Evolutionary conservation across 2,113 vertebrate species (phyloP), one percentile per base, ranked within the genome.

Genomic region (Saimiri boliviensis): DNA sequence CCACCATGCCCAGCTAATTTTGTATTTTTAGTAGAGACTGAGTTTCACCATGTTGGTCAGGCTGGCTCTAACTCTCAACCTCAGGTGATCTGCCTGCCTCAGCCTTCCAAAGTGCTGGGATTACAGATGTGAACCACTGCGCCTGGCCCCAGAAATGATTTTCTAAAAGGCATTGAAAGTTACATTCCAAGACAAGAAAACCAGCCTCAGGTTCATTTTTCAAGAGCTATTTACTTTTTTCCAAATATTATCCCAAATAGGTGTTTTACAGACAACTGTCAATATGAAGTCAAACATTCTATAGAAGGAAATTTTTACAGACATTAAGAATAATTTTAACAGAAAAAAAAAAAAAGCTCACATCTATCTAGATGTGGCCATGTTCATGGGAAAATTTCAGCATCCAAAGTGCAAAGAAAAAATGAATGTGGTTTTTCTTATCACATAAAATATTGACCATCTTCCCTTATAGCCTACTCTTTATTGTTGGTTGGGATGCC

Each of bases 181-280:
- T 95, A 91, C 45, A 12, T 82, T 60, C 11, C 19, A 93, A 21
- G 30, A 91, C 47, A 96, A 97, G 60, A 97, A 97, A 97, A 93
- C 12, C 89, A 94, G 86, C 1, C 19, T 85, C 81, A 82, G 16
- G 16, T 86, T 96, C 73, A 58, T 92, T 94, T 86, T 93, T 93
- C 96, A 97, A 95, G 95, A 76, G 77, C 20, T 73, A 71, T 97
- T 98, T 98, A 97, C 86, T 98, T 96, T 98, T 97, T 95, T 89
- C 80, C 95, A 97, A 96, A 93, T 95, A 80, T 70, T 76, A 97
- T 86, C 92, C 88, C 60, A 96, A 96, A 96, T 92, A 80, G 12
- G 17, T 91, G 58, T 96, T 94, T 97, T 97, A 97, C 45, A 97
- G 82, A 82, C 56, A 96, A 81, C 47, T 45, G 85, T 84, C 52